Evolutionary conservation across 1,140 invertebrate genomes (phyloP).

Genomic region (Drosophila neocordata): DNA sequence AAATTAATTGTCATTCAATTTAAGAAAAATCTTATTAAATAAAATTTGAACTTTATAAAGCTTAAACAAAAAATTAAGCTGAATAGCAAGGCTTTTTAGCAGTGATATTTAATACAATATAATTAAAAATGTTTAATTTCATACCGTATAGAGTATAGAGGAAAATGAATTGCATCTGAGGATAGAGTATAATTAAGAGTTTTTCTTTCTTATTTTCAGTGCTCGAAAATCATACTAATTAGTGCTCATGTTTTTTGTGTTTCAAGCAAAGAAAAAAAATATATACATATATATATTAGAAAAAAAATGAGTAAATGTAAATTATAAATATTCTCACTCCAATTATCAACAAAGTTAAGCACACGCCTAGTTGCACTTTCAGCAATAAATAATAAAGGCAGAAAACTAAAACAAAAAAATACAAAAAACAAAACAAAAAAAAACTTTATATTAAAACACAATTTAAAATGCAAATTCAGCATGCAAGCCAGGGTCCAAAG

Average conservation of each 20-base stretch:
- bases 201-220: slow-evolving; percentile 20
- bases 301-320: slow-evolving; percentile 55
- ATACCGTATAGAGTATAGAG: too few relatives aligned
- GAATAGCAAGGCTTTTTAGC: too few relatives aligned
- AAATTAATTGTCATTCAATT: too few relatives aligned
- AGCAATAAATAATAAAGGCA: slow-evolving; percentile 71
- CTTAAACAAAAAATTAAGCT: too few relatives aligned
- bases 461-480: slow-evolving; percentile 76
- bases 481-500: slow-evolving; percentile 35
- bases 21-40: too few relatives aligned
- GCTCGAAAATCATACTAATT: slow-evolving; percentile 70
- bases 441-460: slow-evolving; percentile 64
- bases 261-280: slow-evolving; percentile 25
- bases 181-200: slow-evolving; percentile 54
- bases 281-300: too few relatives aligned
- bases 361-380: slow-evolving; percentile 76
- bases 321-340: slow-evolving; percentile 78
- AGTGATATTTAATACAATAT: too few relatives aligned
- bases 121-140: too few relatives aligned
- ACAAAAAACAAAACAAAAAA: slow-evolving; percentile 45
- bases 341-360: slow-evolving; percentile 80
- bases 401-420: slow-evolving; percentile 19
- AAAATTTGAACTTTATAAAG: too few relatives aligned
- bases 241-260: slow-evolving; percentile 65
- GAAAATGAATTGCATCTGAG: too few relatives aligned